Conservation (phyloP, 2,113 vertebrate species). For the Ia io region DNA sequence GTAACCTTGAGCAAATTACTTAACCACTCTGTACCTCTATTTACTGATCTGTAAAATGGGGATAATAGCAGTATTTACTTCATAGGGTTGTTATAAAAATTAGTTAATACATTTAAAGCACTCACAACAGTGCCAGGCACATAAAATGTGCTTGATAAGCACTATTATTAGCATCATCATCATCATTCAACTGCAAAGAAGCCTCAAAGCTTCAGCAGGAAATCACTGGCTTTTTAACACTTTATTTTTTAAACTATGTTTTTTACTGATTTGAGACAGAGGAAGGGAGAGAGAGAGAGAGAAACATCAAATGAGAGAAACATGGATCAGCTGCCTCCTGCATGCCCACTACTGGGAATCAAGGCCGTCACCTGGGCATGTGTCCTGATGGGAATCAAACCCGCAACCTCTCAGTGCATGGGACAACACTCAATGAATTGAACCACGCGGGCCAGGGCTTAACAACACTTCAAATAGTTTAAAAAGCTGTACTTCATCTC, state of each 20-base stretch:
- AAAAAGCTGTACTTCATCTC: not conserved
- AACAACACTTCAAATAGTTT: constrained; percentile 2
- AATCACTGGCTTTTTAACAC: not conserved
- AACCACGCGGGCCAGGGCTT: not conserved
- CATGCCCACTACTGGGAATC: not conserved
- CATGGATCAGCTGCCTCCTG: not conserved
- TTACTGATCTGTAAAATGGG: not conserved
- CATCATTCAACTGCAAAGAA: not conserved
- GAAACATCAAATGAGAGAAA: not conserved
- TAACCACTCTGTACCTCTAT: not conserved
- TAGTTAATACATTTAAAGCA: not conserved
- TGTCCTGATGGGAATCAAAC: not conserved
- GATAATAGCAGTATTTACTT: not conserved
- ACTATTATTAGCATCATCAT: not conserved
- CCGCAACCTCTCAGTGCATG: not conserved
- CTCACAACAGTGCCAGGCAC: not conserved
- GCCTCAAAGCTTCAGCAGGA: constrained; percentile 26
- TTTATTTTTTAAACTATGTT: not conserved
- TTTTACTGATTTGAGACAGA: too few relatives aligned
- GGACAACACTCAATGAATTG: not conserved
- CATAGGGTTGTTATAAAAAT: not conserved
- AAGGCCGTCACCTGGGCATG: not conserved
- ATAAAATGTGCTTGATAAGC: not conserved
- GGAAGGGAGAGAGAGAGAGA: not conserved
- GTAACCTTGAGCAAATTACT: not conserved